Percentiles rank a stretch among this genome's conserved stretches.
phyloP scores from a whole-genome alignment of 2,888 invertebrate genomes.

The Pseudococcus longispinus region DNA sequence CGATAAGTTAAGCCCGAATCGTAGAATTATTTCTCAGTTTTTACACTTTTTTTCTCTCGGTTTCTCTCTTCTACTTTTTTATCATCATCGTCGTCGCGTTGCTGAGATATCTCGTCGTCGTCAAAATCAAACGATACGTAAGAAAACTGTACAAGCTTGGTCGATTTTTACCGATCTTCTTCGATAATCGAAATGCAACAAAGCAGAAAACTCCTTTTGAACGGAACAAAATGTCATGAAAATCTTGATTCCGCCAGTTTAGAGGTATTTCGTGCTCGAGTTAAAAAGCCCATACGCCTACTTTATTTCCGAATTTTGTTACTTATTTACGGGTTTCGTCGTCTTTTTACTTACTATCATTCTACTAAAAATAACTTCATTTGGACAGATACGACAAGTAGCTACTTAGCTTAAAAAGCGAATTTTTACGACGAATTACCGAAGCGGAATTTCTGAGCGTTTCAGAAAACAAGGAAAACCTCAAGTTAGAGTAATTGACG shows the following conservation, averaged over 20 bases:
- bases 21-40: conserved; percentile 15
- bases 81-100: background rate
- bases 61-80: background rate
- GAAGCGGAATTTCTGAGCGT: too few species aligned
- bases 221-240: background rate
- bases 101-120: background rate
- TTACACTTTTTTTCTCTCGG: background rate
- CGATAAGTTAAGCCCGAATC: conserved; percentile 13
- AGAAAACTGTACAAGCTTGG: background rate
- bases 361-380: too few species aligned
- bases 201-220: background rate
- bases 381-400: too few species aligned
- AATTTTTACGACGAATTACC: too few species aligned
- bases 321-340: background rate
- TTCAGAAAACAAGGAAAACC: too few species aligned
- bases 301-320: background rate
- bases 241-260: background rate
- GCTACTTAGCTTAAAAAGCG: too few species aligned
- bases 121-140: background rate
- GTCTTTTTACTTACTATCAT: background rate
- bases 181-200: background rate
- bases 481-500: too few species aligned
- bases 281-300: background rate
- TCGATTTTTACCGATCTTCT: background rate
- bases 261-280: background rate